phyloP scores from a whole-genome alignment of 2,888 invertebrate genomes.

The Thymelicus sylvestris region DNA sequence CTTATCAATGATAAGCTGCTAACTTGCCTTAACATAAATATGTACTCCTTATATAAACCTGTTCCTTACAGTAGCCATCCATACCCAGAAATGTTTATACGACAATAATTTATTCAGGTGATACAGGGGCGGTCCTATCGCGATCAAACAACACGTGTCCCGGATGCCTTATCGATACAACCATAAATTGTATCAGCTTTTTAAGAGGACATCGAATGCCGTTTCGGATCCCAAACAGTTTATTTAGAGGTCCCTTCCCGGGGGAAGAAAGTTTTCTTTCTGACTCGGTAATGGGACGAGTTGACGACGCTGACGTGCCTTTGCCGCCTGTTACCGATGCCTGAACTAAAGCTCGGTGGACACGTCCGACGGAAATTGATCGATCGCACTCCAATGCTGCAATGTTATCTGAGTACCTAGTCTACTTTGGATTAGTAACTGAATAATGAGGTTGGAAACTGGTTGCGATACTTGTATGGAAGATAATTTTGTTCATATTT shows the following conservation, averaged over 20 bases:
- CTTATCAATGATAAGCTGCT: no score
- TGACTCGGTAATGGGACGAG: constrained; percentile 25
- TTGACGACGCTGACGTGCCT: constrained; percentile 22
- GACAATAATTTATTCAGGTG: constrained; percentile 23
- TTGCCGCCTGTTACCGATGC: constrained; percentile 26
- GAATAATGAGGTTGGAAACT: no score
- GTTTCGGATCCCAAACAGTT: constrained; percentile 36
- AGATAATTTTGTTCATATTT: no score
- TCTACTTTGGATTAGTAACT: no score
- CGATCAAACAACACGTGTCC: constrained; percentile 51
- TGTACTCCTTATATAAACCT: background rate
- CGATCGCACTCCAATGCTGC: constrained; percentile 13
- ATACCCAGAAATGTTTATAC: background rate
- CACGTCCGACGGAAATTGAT: constrained; percentile 29
- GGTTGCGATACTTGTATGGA: no score
- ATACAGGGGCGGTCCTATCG: constrained; percentile 43
- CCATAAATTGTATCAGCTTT: constrained; percentile 59
- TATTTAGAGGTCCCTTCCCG: constrained; percentile 30
- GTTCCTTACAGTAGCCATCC: background rate
- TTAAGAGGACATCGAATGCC: constrained; percentile 42
- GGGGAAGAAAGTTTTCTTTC: constrained; percentile 29
- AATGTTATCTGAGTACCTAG: background rate
- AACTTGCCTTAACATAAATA: no score
- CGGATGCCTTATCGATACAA: constrained; percentile 57
- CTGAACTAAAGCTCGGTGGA: background rate